These are phyloP conservation scores for Lithophane socia DNA, from an alignment of 2,888 invertebrate genomes.

Conservation along the genomic window DNA sequence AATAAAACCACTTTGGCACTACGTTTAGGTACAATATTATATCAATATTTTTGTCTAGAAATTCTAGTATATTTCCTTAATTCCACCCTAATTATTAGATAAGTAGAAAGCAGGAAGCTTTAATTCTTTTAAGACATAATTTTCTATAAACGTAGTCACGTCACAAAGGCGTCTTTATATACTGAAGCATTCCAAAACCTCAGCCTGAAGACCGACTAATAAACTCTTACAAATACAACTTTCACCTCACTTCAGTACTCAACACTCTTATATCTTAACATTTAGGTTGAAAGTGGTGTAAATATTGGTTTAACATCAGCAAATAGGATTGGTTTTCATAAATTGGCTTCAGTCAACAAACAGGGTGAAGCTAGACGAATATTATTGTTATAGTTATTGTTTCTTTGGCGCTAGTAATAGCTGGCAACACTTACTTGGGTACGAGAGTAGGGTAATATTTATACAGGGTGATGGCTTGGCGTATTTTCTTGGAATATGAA, in stretches of 20 bases:
- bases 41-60: neutral
- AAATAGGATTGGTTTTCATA: constrained; percentile 59
- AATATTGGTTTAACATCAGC: neutral
- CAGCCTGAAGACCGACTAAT: constrained; percentile 61
- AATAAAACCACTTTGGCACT: too few species aligned
- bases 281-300: constrained; percentile 28
- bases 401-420: constrained; percentile 78
- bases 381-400: constrained; percentile 86
- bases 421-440: constrained; percentile 80
- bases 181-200: constrained; percentile 66
- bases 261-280: rapidly evolving
- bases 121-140: neutral
- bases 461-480: constrained; percentile 39
- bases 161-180: constrained; percentile 55
- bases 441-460: constrained; percentile 69
- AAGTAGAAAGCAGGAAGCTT: neutral
- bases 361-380: constrained; percentile 80
- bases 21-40: too few species aligned
- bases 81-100: neutral
- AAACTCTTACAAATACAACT: constrained; percentile 59
- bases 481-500: constrained; percentile 17
- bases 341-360: constrained; percentile 78
- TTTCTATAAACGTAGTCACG: constrained; percentile 14
- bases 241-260: neutral
- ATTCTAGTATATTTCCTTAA: neutral